Evolutionary conservation across 1,140 invertebrate genomes (phyloP).

Genomic region (Vanessa atalanta): DNA sequence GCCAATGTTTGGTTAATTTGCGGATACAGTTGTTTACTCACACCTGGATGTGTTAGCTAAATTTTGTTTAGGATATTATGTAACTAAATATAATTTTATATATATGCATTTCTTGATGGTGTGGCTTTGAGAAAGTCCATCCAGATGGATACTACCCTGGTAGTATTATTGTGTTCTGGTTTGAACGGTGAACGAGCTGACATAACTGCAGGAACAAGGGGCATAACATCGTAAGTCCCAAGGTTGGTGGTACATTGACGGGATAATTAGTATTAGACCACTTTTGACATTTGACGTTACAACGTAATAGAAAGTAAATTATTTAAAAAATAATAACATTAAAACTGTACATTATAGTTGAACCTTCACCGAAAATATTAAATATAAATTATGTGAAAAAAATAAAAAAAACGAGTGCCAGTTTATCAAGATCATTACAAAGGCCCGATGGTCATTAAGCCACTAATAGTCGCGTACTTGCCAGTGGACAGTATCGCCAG

Average conservation of each 20-base stretch:
- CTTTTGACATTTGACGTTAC: too few relatives aligned
- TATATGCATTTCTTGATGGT: too few relatives aligned
- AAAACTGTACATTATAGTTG: not conserved
- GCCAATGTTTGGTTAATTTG: slow-evolving; percentile 34
- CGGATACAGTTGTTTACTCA: slow-evolving; percentile 30
- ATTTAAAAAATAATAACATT: too few relatives aligned
- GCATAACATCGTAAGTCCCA: too few relatives aligned
- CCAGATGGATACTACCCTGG: too few relatives aligned
- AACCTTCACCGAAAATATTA: not conserved
- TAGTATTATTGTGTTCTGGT: too few relatives aligned
- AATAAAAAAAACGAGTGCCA: not conserved
- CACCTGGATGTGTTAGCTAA: slow-evolving; percentile 11
- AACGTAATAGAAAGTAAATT: too few relatives aligned
- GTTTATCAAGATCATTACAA: slow-evolving; percentile 14
- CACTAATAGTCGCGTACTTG: slow-evolving; percentile 53
- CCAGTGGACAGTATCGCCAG: slow-evolving; percentile 62
- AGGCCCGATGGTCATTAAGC: slow-evolving; percentile 33
- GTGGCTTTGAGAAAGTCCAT: too few relatives aligned
- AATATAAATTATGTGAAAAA: not conserved
- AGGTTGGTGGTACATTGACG: too few relatives aligned
- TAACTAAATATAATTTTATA: slow-evolving; percentile 23
- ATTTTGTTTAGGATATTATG: slow-evolving; percentile 27
- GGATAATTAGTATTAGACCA: too few relatives aligned
- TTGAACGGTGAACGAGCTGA: too few relatives aligned
- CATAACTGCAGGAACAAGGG: too few relatives aligned